These are phyloP conservation scores for Neotoxoptera formosana DNA, from an alignment of 1,140 invertebrate genomes.

Conservation along the genomic window DNA sequence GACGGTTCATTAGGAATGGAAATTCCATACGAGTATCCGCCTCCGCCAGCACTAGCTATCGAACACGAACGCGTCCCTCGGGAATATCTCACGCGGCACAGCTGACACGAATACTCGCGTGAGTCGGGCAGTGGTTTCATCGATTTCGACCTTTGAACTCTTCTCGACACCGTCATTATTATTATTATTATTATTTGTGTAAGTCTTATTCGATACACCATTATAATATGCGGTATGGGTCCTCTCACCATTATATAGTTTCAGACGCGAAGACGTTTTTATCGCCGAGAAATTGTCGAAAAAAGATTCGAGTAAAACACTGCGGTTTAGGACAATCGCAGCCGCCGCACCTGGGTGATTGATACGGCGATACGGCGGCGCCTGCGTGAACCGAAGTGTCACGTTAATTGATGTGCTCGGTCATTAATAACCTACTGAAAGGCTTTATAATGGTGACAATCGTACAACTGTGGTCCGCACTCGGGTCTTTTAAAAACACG, in stretches of 20 bases:
- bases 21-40: not conserved
- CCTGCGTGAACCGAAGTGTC: not conserved
- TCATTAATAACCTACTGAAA: slow-evolving; percentile 33
- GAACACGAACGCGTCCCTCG: not conserved
- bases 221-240: not conserved
- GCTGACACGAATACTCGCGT: not conserved
- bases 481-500: not conserved
- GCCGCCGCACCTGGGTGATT: not conserved
- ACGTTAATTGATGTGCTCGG: slow-evolving; percentile 37
- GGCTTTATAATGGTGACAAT: slow-evolving; percentile 22
- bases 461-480: not conserved
- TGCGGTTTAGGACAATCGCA: not conserved
- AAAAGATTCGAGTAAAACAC: not conserved
- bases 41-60: not conserved
- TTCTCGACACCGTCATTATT: not conserved
- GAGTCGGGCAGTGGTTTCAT: not conserved
- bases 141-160: not conserved
- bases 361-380: not conserved
- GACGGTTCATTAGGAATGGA: slow-evolving; percentile 10
- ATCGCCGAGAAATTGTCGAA: not conserved
- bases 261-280: not conserved
- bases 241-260: not conserved
- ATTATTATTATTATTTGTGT: not conserved
- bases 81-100: not conserved
- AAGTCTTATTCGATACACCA: not conserved